Conservation (phyloP, 1,140 invertebrate genomes). For the Ectropis grisescens region DNA sequence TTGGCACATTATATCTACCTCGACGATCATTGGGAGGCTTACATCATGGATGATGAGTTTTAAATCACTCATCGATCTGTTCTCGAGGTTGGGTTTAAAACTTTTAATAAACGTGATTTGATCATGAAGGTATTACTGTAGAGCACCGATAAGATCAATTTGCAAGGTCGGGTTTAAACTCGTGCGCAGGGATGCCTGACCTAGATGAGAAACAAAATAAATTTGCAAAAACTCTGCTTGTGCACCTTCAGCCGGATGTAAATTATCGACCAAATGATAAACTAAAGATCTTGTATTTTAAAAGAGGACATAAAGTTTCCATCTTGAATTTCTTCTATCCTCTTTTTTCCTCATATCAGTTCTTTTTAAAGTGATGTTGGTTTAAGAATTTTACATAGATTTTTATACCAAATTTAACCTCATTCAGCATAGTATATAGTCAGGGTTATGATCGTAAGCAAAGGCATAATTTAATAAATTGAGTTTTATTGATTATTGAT, state of each 20-base stretch:
- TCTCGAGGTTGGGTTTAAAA: not conserved
- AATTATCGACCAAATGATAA: no score
- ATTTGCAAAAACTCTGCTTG: no score
- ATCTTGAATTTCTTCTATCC: not conserved
- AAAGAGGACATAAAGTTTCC: not conserved
- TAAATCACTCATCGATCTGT: no score
- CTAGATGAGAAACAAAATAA: not conserved
- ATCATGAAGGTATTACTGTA: not conserved
- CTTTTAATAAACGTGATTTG: not conserved
- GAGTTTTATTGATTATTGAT: slow-evolving; percentile 16
- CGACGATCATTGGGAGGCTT: not conserved
- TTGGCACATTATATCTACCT: not conserved
- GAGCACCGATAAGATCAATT: not conserved
- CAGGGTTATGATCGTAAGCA: slow-evolving; percentile 15
- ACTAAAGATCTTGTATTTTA: not conserved
- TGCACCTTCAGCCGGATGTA: no score
- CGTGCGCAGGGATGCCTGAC: not conserved
- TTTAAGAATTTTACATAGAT: not conserved
- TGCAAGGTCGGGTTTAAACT: not conserved
- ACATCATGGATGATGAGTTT: no score
- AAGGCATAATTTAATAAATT: slow-evolving; percentile 20
- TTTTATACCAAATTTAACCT: no score
- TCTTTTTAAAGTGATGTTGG: not conserved
- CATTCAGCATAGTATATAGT: no score
- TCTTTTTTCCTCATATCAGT: not conserved